Base-by-base conservation (phyloP, 1,140 invertebrate species). In the Mizuhopecten yessoensis region DNA sequence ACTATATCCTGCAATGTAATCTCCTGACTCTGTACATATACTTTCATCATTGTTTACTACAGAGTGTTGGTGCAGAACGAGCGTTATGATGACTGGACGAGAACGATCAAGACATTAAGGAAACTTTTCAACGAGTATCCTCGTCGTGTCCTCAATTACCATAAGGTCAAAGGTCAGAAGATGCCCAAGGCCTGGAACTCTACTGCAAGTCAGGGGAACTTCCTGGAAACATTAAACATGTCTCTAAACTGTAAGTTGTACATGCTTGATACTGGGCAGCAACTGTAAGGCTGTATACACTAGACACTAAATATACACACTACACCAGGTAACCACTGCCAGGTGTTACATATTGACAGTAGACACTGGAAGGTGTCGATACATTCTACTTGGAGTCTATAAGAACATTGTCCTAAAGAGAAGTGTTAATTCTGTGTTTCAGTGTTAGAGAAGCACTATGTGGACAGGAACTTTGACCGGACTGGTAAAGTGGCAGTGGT, bases 381-480 rank as follows among this genome's bases (percentile, higher is more conserved):
- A n/a, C n/a, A n/a, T n/a, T n/a, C n/a, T n/a, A n/a, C n/a, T n/a
- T n/a, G n/a, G n/a, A n/a, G n/a, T n/a, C n/a, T n/a, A n/a, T n/a
- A n/a, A n/a, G n/a, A n/a, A n/a, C n/a, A n/a, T n/a, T n/a, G n/a
- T n/a, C n/a, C n/a, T n/a, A n/a, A n/a, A n/a, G n/a, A n/a, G n/a
- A n/a, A n/a, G n/a, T n/a, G n/a, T n/a, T n/a, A n/a, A n/a, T n/a
- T n/a, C 92, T 88, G 92, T 93, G 91, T 97, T 97, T 90, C 96
- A 99, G 98, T 99, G 0, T 99, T 99, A 97, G 99, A 99, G 96
- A 99, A 99, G 96, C 99, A 99, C 96, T 99, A 99, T 96, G 96
- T 99, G 90, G 99, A 99, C 96, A 97, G 99, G 92, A 99, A 99
- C 96, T 99, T 99, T 97, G 99, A 99, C 96, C 97, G 99, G 87